Conservation (phyloP, 2,888 invertebrate species). For the Drosophila kokeensis region DNA sequence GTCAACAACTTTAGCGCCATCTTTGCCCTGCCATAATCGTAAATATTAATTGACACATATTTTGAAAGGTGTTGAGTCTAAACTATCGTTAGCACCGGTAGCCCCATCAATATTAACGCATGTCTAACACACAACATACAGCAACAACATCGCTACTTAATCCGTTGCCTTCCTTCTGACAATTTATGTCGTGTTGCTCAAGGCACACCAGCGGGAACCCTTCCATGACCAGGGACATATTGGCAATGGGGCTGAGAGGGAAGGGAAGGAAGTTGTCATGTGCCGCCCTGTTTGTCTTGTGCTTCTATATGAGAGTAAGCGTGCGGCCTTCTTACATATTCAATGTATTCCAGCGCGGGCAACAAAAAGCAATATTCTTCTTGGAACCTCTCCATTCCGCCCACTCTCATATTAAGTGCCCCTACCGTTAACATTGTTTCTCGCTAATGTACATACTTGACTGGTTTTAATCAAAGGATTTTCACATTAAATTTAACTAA, state of each 20-base stretch:
- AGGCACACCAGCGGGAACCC: conserved; percentile 34
- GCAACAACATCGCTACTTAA: conserved; percentile 47
- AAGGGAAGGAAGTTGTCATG: conserved; percentile 23
- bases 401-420: too few relatives aligned
- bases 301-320: conserved; percentile 42
- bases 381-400: background rate
- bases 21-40: background rate
- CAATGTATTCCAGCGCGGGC: conserved; percentile 57
- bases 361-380: conserved; percentile 20
- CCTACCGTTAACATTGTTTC: background rate
- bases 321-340: conserved; percentile 54
- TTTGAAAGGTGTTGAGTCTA: background rate
- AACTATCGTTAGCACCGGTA: conserved; percentile 36
- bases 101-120: background rate
- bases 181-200: conserved; percentile 63
- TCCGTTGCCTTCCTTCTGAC: conserved; percentile 69
- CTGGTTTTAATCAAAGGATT: conserved; percentile 74
- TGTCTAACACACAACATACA: conserved; percentile 10
- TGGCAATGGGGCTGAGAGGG: background rate
- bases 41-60: background rate
- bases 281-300: conserved; percentile 64
- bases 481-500: conserved; percentile 66
- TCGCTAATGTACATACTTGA: conserved; percentile 49
- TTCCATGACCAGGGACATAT: conserved; percentile 28
- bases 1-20: background rate